phyloP scores from a whole-genome alignment of 2,113 vertebrate genomes.

The Lepus europaeus region DNA sequence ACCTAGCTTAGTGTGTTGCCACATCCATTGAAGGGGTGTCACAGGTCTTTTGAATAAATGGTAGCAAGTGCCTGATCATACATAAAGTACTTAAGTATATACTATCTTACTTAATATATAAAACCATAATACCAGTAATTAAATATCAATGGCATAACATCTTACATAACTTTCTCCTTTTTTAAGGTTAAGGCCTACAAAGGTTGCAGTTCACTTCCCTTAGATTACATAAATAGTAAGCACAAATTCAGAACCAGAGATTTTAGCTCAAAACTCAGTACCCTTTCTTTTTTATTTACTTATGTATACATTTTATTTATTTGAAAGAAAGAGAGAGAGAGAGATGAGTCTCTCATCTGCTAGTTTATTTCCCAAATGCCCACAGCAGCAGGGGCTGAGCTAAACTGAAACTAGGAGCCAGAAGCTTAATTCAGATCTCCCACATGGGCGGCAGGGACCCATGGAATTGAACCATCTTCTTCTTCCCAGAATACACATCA shows the following conservation, averaged over 20 bases:
- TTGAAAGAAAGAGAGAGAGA: no score
- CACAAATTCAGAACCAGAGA: neutral
- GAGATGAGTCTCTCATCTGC: no score
- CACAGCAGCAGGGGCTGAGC: no score
- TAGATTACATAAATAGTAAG: neutral
- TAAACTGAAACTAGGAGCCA: no score
- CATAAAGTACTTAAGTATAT: constrained; percentile 1
- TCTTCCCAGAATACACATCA: no score
- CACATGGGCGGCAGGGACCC: no score
- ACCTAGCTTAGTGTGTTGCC: neutral
- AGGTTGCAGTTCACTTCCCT: neutral
- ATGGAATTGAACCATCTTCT: no score
- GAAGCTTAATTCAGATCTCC: no score
- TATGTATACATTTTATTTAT: no score
- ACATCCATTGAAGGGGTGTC: neutral
- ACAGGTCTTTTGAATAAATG: constrained; percentile 2
- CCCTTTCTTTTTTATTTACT: neutral
- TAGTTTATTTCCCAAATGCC: no score
- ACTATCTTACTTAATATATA: neutral
- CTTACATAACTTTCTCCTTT: constrained; percentile 9
- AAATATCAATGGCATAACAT: neutral
- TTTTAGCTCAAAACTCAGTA: neutral
- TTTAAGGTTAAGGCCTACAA: neutral
- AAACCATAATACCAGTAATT: neutral
- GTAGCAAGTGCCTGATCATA: constrained; percentile 10